These are phyloP conservation scores for Chymomyza caudatula DNA, from an alignment of 2,888 invertebrate genomes.

Conservation along the genomic window DNA sequence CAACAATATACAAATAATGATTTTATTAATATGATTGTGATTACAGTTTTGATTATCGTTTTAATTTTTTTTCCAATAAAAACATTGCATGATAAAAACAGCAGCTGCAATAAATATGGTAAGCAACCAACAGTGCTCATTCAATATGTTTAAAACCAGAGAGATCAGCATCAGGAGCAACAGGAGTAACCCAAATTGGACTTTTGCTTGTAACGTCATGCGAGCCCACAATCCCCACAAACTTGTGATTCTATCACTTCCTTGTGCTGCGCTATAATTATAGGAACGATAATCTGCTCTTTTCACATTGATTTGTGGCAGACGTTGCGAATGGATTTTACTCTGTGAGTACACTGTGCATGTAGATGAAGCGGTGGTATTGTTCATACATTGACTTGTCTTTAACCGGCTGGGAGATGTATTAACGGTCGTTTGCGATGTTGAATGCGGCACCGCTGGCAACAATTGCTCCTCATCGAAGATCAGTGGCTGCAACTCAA, in stretches of 20 bases:
- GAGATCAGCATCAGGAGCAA: background rate
- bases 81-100: background rate
- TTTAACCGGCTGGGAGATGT: background rate
- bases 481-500: slow-evolving; percentile 56
- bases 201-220: background rate
- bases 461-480: slow-evolving; percentile 11
- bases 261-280: background rate
- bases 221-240: background rate
- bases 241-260: background rate
- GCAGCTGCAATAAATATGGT: background rate
- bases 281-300: slow-evolving; percentile 5
- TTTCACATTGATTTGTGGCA: slow-evolving; percentile 37
- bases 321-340: slow-evolving; percentile 23
- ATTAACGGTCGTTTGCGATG: background rate
- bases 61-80: background rate
- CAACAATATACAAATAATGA: background rate
- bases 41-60: background rate
- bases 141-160: background rate
- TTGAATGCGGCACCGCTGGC: background rate
- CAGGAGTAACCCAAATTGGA: background rate
- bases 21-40: background rate
- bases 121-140: background rate
- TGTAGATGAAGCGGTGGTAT: slow-evolving; percentile 30
- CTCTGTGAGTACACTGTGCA: slow-evolving; percentile 21
- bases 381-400: slow-evolving; percentile 7